Evolutionary conservation across 2,888 invertebrate genomes (phyloP).

Genomic region (Caenorhabditis doughertyi): DNA sequence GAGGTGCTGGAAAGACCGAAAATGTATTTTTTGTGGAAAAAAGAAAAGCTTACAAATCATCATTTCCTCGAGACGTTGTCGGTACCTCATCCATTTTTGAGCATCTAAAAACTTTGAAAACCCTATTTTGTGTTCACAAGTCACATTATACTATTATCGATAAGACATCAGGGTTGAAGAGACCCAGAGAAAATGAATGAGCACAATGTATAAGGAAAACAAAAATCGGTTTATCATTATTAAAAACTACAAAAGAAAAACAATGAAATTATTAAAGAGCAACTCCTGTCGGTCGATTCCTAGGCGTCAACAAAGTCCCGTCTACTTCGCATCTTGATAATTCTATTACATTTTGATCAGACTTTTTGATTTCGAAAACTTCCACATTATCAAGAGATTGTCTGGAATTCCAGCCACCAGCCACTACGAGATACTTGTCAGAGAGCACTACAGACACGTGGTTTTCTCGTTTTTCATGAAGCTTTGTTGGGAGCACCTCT

Average conservation of each 20-base stretch:
- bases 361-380: constrained; percentile 57
- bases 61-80: constrained; percentile 30
- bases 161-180: neutral
- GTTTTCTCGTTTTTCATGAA: constrained; percentile 74
- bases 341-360: no score
- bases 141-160: constrained; percentile 7
- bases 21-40: neutral
- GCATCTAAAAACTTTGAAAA: constrained; percentile 38
- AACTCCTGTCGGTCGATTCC: constrained; percentile 66
- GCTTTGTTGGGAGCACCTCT: constrained; percentile 52
- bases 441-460: constrained; percentile 67
- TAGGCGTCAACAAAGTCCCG: constrained; percentile 32
- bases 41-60: constrained; percentile 22
- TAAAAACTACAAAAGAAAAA: constrained; percentile 12
- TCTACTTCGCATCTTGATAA: constrained; percentile 21
- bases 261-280: neutral
- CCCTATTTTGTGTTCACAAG: no score
- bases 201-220: neutral
- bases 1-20: constrained; percentile 21
- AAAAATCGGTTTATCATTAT: constrained; percentile 24
- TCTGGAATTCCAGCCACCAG: constrained; percentile 77
- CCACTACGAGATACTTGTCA: constrained; percentile 68
- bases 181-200: constrained; percentile 12
- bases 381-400: constrained; percentile 68
- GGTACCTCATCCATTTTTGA: constrained; percentile 58